Base-by-base conservation (phyloP, 2,888 invertebrate species). In the Elysia crispata region DNA sequence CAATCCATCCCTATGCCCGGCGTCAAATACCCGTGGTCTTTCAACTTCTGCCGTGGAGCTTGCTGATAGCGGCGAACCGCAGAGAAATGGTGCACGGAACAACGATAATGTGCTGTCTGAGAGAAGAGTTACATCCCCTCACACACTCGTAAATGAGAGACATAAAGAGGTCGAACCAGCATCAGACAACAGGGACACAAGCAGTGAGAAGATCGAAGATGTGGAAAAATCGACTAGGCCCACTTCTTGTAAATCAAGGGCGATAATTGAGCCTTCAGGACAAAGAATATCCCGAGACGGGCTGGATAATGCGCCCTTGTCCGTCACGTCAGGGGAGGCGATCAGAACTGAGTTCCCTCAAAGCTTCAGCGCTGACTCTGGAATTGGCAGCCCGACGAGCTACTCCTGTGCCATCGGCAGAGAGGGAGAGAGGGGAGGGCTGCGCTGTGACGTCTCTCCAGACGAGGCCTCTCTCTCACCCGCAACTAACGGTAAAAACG, bases 351-450 rank as follows among this genome's bases (percentile, higher is more conserved):
- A 73, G 25, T 73, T 79, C 28, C 79, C 79, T 0, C 79, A 79
- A 50, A 79, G 79, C 60, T 15, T 79, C 0, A 79, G 79, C 73
- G 41, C 79, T 15, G 79, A 79, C 33, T 79, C 79, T 1, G 79
- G 79, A 25, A 79, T 79, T 15, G 79, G 79, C 64, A 79, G 79
- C 72, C 79, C 79, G 1, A 73, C 72, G 30, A 73, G 60, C 15
- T 41, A 41, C 11, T 41, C 41, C 70, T 30, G 50, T 23, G 69
- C 20, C 18, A 15, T 33, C 33, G 33, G 20, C n/a, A 18, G 13
- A n/a, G 30, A 18, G 33, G 69, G 25, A 33, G 25, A 5, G 66
- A 66, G n/a, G 41, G 31, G 69, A n/a, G 41, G 69, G 33, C 28
- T 18, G 13, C 31, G 57, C 57, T 54, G 23, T 50, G 33, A 77